A percentile compares a stretch with the other conserved stretches of the same genome.
Evolutionary conservation across 2,797 vertebrate genomes (phyloP).

Genomic region (Acipenser oxyrinchus): DNA sequence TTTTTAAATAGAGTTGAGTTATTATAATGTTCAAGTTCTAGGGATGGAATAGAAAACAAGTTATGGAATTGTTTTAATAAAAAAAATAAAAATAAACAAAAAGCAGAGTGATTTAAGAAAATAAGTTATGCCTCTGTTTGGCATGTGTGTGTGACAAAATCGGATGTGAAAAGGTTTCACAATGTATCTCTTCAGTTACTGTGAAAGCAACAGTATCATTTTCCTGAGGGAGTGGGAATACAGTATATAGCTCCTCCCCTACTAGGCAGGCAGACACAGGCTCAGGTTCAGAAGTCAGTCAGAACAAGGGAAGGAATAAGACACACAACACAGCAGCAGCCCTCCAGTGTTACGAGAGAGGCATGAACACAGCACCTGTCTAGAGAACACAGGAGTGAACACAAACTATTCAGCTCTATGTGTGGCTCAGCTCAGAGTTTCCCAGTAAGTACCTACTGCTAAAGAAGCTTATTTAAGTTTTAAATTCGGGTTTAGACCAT

Average conservation of each 20-base stretch:
- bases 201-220: background rate
- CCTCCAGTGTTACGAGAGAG: conserved; percentile 61
- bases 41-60: too few relatives aligned
- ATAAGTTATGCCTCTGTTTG: background rate
- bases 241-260: background rate
- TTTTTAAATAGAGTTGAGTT: too few relatives aligned
- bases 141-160: background rate
- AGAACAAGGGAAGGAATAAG: conserved; percentile 38
- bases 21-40: too few relatives aligned
- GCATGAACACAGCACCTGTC: conserved; percentile 76
- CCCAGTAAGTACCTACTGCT: conserved; percentile 48
- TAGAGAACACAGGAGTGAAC: conserved; percentile 32
- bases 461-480: background rate
- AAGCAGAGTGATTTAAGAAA: too few relatives aligned
- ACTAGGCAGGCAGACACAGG: background rate
- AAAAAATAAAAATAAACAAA: too few relatives aligned
- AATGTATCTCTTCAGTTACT: too few relatives aligned
- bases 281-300: too few relatives aligned
- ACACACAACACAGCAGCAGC: conserved; percentile 29
- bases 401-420: conserved; percentile 53
- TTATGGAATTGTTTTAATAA: too few relatives aligned
- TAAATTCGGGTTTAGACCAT: background rate
- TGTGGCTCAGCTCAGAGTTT: conserved; percentile 69
- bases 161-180: too few relatives aligned
- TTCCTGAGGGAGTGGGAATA: background rate